Base-by-base conservation (phyloP, 2,113 vertebrate genomes). In the Chaenogobius annularis region DNA sequence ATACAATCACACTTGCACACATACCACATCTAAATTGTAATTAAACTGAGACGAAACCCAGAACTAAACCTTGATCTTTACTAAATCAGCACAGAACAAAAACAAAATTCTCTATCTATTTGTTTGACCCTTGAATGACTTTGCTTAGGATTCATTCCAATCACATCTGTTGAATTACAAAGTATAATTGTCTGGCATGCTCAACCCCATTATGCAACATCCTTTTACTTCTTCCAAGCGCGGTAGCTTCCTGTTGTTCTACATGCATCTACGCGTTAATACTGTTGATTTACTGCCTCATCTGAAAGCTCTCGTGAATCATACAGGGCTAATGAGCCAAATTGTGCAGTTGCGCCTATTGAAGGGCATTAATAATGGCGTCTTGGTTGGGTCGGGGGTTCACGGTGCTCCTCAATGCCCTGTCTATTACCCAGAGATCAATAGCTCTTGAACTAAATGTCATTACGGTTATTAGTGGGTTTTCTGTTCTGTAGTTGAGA, bases 401-500 rank as follows among this genome's bases (percentile, higher is more conserved):
- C 82, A 78, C 43, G 48, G 59, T 70, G 72, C 66, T 76, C 68
- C 69, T 37, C 70, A 10, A 64, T 74, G 66, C 56, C 66, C 78
- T 58, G 78, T 78, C 73, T 83, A 78, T 88, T 88, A 79, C 66
- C 73, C 46, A 73, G 75, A 79, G 83, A 90, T 89, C 90, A 89
- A 89, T 88, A 87, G 83, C 83, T 88, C 87, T 88, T 81, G 81
- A 87, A 81, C 74, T 83, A 78, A 88, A 90, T 87, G 83, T 81
- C 84, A 87, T 91, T 88, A 85, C 83, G 80, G 79, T 85, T 85
- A 88, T 87, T 79, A 87, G 77, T 73, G 22, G 17, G 26, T 52
- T 79, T 74, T 74, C 79, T 85, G 86, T 46, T 84, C 44, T 46
- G 44, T 46, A 11, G 85, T 85, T 86, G 88, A 89, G 81, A 74